Percentiles rank a stretch among this genome's conserved stretches.
These are phyloP conservation scores for Bombylius major DNA, from an alignment of 2,888 invertebrate species.

Conservation along the genomic window DNA sequence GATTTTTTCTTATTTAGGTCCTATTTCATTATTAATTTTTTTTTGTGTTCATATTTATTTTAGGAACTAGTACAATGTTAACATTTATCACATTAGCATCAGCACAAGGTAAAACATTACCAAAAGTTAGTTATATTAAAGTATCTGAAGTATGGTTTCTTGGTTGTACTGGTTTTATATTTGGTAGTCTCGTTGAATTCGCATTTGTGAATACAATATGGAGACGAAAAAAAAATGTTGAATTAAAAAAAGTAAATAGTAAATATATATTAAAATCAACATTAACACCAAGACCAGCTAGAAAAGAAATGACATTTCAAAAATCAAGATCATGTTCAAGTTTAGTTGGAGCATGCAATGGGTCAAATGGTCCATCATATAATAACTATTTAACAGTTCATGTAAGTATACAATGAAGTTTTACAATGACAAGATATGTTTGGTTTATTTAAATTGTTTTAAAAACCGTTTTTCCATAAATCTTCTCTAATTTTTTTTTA, in stretches of 20 bases:
- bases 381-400: slow-evolving; percentile 67
- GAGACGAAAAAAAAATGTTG: slow-evolving; percentile 51
- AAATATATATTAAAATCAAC: slow-evolving; percentile 76
- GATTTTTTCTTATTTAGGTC: background rate
- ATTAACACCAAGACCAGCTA: slow-evolving; percentile 60
- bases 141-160: slow-evolving; percentile 85
- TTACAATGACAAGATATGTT: background rate
- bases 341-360: slow-evolving; percentile 40
- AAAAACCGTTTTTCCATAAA: no score
- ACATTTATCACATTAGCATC: slow-evolving; percentile 79
- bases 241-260: slow-evolving; percentile 45
- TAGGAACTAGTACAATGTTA: slow-evolving; percentile 69
- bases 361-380: slow-evolving; percentile 38
- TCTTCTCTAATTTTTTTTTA: background rate
- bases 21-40: background rate
- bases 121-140: slow-evolving; percentile 82
- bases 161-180: slow-evolving; percentile 72
- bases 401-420: slow-evolving; percentile 36
- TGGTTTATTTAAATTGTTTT: no score
- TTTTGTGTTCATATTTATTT: background rate
- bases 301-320: slow-evolving; percentile 55
- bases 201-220: slow-evolving; percentile 84
- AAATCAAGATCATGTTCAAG: slow-evolving; percentile 64
- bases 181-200: slow-evolving; percentile 74
- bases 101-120: slow-evolving; percentile 70